These are phyloP conservation scores for Phainopepla nitens DNA, from an alignment of 2,113 vertebrate genomes.

Conservation along the genomic window DNA sequence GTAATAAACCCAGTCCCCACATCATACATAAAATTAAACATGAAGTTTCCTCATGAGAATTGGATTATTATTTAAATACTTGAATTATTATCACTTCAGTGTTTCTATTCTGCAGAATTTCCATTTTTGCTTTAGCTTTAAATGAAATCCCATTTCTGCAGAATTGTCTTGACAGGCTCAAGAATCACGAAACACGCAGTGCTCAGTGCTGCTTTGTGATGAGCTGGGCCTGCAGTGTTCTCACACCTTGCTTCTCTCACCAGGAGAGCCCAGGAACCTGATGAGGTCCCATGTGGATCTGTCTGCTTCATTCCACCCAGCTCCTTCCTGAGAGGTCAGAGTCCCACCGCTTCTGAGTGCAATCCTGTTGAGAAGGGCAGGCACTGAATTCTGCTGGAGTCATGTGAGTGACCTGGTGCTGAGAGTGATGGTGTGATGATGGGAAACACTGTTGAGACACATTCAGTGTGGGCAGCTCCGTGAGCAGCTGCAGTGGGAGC, in stretches of 20 bases:
- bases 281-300: neutral
- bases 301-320: neutral
- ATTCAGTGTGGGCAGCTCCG: accelerated
- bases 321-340: neutral
- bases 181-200: neutral
- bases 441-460: neutral
- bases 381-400: neutral
- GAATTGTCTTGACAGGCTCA: neutral
- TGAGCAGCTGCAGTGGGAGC: too few species aligned
- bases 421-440: neutral
- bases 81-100: neutral
- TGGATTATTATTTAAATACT: constrained; percentile 27
- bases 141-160: neutral
- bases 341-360: accelerated
- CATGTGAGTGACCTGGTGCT: neutral
- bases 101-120: neutral
- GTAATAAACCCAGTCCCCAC: constrained; percentile 28
- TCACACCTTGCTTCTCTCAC: neutral
- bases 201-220: neutral
- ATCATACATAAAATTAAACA: constrained; percentile 52
- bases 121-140: neutral
- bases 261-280: neutral
- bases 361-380: neutral
- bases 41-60: neutral
- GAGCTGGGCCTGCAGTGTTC: accelerated